These are phyloP conservation scores for Deilephila elpenor DNA, from an alignment of 2,888 invertebrate genomes.

Conservation along the genomic window DNA sequence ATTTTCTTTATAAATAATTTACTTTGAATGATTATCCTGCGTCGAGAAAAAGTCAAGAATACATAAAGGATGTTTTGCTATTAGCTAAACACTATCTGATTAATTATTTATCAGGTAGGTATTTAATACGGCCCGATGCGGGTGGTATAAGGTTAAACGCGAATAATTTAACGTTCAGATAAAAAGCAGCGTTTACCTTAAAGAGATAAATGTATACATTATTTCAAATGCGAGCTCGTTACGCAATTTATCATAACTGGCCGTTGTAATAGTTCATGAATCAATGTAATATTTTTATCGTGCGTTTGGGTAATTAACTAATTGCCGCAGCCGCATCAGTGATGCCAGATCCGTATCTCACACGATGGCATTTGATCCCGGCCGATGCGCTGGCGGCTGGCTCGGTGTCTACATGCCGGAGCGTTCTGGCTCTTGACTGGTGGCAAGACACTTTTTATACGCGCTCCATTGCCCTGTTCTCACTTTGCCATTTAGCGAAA, in stretches of 20 bases:
- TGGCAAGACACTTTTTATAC: constrained; percentile 68
- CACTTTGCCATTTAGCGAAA: constrained; percentile 73
- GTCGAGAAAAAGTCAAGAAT: constrained; percentile 34
- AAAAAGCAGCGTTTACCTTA: constrained; percentile 36
- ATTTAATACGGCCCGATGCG: constrained; percentile 38
- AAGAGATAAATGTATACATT: constrained; percentile 34
- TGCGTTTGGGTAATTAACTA: constrained; percentile 58
- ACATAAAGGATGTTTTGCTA: constrained; percentile 38
- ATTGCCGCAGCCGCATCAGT: constrained; percentile 59
- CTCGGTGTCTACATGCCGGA: constrained; percentile 38
- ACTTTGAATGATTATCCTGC: constrained; percentile 33
- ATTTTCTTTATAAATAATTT: constrained; percentile 52
- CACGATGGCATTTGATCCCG: constrained; percentile 54
- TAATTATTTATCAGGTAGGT: constrained; percentile 38
- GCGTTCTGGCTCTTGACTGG: constrained; percentile 44
- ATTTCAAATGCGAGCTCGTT: constrained; percentile 27
- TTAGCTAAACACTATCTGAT: constrained; percentile 38
- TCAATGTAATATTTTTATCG: constrained; percentile 55
- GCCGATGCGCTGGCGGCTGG: constrained; percentile 37
- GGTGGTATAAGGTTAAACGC: constrained; percentile 43
- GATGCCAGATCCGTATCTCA: constrained; percentile 59
- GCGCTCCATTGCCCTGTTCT: constrained; percentile 73
- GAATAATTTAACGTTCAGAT: constrained; percentile 34
- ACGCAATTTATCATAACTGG: constrained; percentile 37
- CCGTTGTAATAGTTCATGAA: constrained; percentile 36